phyloP scores from a whole-genome alignment of 2,797 vertebrate genomes.

The Mus caroli region DNA sequence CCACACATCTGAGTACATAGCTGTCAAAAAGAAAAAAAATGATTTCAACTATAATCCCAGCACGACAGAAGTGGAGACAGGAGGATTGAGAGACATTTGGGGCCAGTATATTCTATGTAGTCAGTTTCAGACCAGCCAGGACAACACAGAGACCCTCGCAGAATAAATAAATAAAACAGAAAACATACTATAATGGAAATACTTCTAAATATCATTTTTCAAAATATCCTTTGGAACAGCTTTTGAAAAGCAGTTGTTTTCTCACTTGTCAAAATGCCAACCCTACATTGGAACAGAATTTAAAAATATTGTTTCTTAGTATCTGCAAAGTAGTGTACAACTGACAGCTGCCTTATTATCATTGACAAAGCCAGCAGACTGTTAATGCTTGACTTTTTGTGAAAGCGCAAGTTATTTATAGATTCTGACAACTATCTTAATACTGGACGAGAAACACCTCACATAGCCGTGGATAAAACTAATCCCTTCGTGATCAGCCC shows the following conservation, averaged over 20 bases:
- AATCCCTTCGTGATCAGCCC: conserved; percentile 18
- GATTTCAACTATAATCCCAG: background rate
- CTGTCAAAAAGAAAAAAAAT: background rate
- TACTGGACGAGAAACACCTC: conserved; percentile 30
- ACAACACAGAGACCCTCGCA: background rate
- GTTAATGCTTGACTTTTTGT: conserved; percentile 52
- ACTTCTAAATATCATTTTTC: conserved; percentile 64
- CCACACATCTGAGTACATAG: background rate
- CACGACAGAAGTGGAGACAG: background rate
- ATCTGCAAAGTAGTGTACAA: conserved; percentile 44
- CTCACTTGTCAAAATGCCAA: conserved; percentile 58
- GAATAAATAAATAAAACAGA: background rate
- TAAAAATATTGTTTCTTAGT: conserved; percentile 63
- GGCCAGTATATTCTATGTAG: background rate
- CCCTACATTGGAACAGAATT: conserved; percentile 56
- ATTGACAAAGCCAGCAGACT: conserved; percentile 56
- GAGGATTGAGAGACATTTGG: background rate
- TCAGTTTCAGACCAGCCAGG: background rate
- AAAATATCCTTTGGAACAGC: conserved; percentile 61
- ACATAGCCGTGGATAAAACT: conserved; percentile 11
- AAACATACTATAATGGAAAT: conserved; percentile 55
- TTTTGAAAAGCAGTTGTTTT: conserved; percentile 71
- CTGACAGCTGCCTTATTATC: conserved; percentile 56
- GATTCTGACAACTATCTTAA: conserved; percentile 70
- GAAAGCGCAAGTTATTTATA: conserved; percentile 67